phyloP scores from a whole-genome alignment of 2,888 invertebrate genomes.

The Notodonta dromedarius region DNA sequence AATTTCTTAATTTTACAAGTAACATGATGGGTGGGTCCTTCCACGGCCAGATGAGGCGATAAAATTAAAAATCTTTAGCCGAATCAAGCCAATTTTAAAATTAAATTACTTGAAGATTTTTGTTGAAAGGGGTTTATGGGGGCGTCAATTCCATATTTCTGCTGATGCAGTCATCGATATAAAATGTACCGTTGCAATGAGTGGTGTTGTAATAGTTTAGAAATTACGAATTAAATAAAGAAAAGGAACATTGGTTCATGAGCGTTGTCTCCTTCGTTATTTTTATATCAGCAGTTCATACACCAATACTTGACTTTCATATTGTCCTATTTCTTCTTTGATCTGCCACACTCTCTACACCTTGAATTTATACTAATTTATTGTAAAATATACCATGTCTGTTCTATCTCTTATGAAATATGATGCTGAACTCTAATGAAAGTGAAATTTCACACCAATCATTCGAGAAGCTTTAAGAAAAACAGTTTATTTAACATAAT shows the following conservation, averaged over 20 bases:
- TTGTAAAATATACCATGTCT: neutral
- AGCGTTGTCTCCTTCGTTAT: neutral
- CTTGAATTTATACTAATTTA: neutral
- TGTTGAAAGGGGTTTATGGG: neutral
- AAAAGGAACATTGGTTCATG: too few relatives aligned
- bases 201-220: too few relatives aligned
- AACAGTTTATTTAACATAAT: constrained; percentile 8
- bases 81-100: neutral
- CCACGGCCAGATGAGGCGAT: neutral
- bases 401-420: too few relatives aligned
- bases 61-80: neutral
- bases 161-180: too few relatives aligned
- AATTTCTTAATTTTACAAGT: constrained; percentile 6
- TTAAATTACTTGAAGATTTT: neutral
- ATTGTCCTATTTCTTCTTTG: too few relatives aligned
- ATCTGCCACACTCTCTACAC: too few relatives aligned
- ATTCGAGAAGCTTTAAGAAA: neutral
- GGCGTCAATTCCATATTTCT: neutral
- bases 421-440: neutral
- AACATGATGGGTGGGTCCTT: neutral
- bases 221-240: too few relatives aligned
- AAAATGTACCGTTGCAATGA: too few relatives aligned
- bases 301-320: too few relatives aligned
- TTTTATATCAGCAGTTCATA: too few relatives aligned
- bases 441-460: neutral